A percentile compares a stretch with the other conserved stretches of the same genome.
Conservation (phyloP, 92 coral and sea anemone genomes). For the Porites lobata region DNA sequence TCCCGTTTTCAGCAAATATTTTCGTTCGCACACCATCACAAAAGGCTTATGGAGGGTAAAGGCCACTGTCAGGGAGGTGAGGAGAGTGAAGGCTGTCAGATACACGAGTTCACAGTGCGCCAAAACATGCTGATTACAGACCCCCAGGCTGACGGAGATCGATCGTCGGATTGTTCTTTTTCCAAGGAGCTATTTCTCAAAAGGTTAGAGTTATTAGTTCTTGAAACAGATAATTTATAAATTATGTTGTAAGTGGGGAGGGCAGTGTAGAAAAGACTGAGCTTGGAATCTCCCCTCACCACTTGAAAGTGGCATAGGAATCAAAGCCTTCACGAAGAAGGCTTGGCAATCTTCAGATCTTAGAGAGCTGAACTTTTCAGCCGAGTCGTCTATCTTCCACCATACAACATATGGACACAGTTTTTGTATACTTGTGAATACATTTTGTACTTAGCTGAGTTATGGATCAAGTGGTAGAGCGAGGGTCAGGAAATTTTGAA, state of each 20-base stretch:
- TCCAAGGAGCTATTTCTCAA: not conserved
- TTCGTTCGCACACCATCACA: not conserved
- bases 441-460: too few species aligned
- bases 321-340: too few species aligned
- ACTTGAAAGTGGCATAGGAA: too few species aligned
- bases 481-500: too few species aligned
- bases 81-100: not conserved
- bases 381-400: too few species aligned
- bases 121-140: not conserved
- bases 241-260: not conserved
- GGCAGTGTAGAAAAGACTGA: not conserved
- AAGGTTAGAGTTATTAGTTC: not conserved
- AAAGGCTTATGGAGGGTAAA: not conserved
- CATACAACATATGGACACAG: too few species aligned
- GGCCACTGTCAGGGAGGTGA: slow-evolving; percentile 4
- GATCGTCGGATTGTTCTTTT: not conserved
- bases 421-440: too few species aligned
- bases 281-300: too few species aligned
- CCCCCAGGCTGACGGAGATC: not conserved
- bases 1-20: slow-evolving; percentile 4
- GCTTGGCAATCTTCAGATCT: too few species aligned
- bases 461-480: too few species aligned
- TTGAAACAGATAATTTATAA: not conserved
- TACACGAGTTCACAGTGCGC: not conserved
- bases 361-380: too few species aligned